phyloP scores from a whole-genome alignment of 2,888 invertebrate genomes.

The Onthophagus sagittarius region DNA sequence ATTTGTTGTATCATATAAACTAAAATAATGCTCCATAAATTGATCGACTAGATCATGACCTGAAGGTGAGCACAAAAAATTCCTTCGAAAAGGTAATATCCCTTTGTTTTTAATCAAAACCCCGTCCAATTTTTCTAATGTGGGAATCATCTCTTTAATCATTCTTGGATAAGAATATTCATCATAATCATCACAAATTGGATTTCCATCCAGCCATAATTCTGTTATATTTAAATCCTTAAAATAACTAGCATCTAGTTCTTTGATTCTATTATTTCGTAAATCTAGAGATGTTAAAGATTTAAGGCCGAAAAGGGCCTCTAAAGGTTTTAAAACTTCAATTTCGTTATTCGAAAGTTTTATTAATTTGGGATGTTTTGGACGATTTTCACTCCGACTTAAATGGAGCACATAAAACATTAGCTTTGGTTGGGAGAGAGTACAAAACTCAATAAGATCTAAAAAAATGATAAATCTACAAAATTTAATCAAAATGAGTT shows the following conservation, averaged over 20 bases:
- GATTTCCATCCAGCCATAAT: constrained; percentile 66
- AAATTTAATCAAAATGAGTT: constrained; percentile 16
- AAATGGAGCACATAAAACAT: constrained; percentile 49
- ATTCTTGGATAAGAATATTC: constrained; percentile 58
- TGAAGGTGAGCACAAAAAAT: constrained; percentile 53
- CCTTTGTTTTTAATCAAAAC: constrained; percentile 8
- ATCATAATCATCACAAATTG: constrained; percentile 63
- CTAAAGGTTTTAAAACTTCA: constrained; percentile 39
- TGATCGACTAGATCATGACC: constrained; percentile 54
- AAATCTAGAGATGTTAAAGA: constrained; percentile 27
- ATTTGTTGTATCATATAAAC: constrained; percentile 58
- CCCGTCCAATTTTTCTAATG: constrained; percentile 47
- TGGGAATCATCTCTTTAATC: constrained; percentile 53
- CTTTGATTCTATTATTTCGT: constrained; percentile 28
- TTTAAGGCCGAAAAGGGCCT: constrained; percentile 35
- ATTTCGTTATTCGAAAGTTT: constrained; percentile 43
- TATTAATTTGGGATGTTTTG: constrained; percentile 32
- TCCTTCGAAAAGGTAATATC: constrained; percentile 47
- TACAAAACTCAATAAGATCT: constrained; percentile 46
- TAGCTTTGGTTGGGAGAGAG: constrained; percentile 50
- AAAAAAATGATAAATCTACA: constrained; percentile 19
- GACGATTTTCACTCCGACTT: constrained; percentile 29
- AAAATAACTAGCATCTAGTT: constrained; percentile 15
- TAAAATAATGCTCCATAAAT: constrained; percentile 65
- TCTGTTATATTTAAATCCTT: constrained; percentile 32